Evolutionary conservation across 2,797 vertebrate species (phyloP), one percentile per base, ranked within the genome.

Genomic region (Zalophus californianus): DNA sequence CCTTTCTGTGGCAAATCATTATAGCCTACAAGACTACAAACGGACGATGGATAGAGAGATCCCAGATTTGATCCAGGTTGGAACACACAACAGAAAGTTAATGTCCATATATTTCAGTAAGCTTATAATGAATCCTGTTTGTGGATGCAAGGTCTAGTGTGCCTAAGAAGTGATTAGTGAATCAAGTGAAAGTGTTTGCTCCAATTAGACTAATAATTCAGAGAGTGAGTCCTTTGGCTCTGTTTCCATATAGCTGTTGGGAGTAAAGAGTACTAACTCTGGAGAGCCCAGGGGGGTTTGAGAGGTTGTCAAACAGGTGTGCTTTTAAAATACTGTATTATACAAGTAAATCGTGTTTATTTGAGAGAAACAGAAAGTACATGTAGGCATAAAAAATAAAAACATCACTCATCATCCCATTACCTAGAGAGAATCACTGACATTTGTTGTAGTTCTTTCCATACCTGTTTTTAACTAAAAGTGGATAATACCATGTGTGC

Each of bases 351-450:
- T 77, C 5, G 13, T 73, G 27, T 86, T 90, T 86, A 72, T 23
- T 64, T 94, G 32, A 79, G 62, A 86, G 90, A 94, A 50, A 77
- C 7, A 94, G 41, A 84, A 83, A n/a, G 15, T 88, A 38, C 35
- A 27, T 7, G 48, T 6, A 35, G 86, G 27, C 35, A 48, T 50
- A 86, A 77, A 86, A 75, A 91, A 41, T 15, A 78, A 75, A 75
- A 87, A 6, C 27, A 66, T 73, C 27, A 60, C 10, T 41, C 16
- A 92, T 44, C 77, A 66, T 62, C 3, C 32, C 11, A 20, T 82
- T 75, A 80, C 90, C n/a, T 78, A 66, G 86, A 86, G 62, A 77
- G 23, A 56, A 56, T 90, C 56, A 87, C 78, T 60, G 35, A 35
- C 27, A 21, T 85, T 82, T 78, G 35, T 38, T 68, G 18, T 91